Evolutionary conservation across 2,113 vertebrate species (phyloP).

Genomic region (Ictalurus furcatus): DNA sequence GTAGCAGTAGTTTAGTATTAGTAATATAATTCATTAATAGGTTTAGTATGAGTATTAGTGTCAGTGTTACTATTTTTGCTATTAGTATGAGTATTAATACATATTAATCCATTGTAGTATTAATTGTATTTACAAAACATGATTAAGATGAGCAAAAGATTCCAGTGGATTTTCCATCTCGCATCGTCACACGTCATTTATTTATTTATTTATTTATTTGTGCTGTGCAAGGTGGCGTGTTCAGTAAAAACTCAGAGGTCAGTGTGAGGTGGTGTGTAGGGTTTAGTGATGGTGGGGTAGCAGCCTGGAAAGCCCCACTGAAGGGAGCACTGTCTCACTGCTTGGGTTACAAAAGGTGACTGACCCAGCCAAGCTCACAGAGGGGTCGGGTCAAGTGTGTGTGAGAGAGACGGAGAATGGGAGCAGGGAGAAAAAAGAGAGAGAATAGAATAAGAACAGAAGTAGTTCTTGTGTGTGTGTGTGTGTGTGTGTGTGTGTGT

Average conservation of each 20-base stretch:
- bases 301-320: constrained; percentile 17
- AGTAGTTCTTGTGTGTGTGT: neutral
- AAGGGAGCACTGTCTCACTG: constrained; percentile 15
- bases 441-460: constrained; percentile 47
- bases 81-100: neutral
- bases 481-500: neutral
- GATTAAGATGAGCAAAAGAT: neutral
- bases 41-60: neutral
- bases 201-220: no score
- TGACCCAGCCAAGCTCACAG: constrained; percentile 26
- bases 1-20: neutral
- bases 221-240: neutral
- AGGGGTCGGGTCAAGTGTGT: constrained; percentile 42
- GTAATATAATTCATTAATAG: neutral
- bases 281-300: constrained; percentile 29
- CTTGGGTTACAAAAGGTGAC: constrained; percentile 45
- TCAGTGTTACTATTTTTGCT: neutral
- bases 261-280: constrained; percentile 23
- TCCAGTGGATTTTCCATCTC: neutral
- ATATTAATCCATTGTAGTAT: neutral
- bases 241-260: constrained; percentile 7
- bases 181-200: no score
- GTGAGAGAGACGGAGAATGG: neutral
- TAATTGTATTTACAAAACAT: neutral
- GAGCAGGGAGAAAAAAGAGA: constrained; percentile 57